These are phyloP conservation scores for Agrochola macilenta DNA, from an alignment of 2,888 invertebrate genomes.

Conservation along the genomic window DNA sequence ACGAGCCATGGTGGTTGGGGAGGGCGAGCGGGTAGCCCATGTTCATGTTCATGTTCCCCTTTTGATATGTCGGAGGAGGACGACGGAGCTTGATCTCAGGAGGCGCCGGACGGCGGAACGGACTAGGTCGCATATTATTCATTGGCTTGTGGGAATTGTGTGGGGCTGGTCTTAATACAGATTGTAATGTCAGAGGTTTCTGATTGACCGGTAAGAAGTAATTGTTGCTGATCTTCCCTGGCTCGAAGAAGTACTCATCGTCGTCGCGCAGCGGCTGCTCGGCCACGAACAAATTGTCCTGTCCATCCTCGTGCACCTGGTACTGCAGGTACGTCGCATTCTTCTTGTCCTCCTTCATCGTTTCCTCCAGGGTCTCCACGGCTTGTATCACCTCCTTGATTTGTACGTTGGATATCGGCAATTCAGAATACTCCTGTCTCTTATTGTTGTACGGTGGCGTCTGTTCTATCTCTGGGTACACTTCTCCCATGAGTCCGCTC, in stretches of 20 bases:
- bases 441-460: constrained; percentile 70
- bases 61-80: constrained; percentile 77
- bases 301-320: constrained; percentile 82
- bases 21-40: constrained; percentile 81
- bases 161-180: constrained; percentile 82
- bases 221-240: constrained; percentile 77
- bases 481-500: constrained; percentile 79
- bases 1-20: constrained; percentile 77
- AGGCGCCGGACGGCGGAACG: constrained; percentile 83
- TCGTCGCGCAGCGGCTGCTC: constrained; percentile 83
- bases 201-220: constrained; percentile 83
- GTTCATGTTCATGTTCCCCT: constrained; percentile 67
- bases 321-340: constrained; percentile 80
- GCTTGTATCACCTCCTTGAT: constrained; percentile 86
- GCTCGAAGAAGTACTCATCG: constrained; percentile 83
- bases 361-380: constrained; percentile 84
- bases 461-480: constrained; percentile 70
- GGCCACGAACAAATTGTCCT: constrained; percentile 75
- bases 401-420: constrained; percentile 85
- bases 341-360: constrained; percentile 79
- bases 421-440: constrained; percentile 83
- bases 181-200: constrained; percentile 86
- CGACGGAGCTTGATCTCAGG: constrained; percentile 88
- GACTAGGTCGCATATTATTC: constrained; percentile 77
- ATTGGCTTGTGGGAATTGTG: constrained; percentile 71